phyloP scores from a whole-genome alignment of 2,797 vertebrate species.

The Coranthus polyacanthus region DNA sequence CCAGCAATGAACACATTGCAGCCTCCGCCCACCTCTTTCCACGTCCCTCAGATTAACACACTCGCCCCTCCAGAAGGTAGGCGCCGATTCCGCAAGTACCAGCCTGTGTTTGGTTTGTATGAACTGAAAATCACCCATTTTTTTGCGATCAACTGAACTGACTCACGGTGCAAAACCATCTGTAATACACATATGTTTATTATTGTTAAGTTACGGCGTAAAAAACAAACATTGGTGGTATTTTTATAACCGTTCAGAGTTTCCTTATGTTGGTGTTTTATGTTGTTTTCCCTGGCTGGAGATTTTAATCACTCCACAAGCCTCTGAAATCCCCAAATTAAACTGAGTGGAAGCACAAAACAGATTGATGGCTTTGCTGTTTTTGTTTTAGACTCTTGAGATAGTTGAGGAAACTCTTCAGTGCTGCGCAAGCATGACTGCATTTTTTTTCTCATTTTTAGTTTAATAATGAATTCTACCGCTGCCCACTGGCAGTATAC shows the following conservation, averaged over 20 bases:
- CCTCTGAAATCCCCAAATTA: conserved; percentile 11
- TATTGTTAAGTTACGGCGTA: not conserved
- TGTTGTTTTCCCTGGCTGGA: conserved; percentile 1
- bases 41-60: conserved; percentile 72
- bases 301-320: conserved; percentile 20
- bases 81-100: not conserved
- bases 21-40: conserved; percentile 64
- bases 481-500: not conserved
- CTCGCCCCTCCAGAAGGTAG: conserved; percentile 69
- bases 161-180: no score
- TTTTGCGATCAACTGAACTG: no score
- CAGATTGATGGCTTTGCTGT: conserved; percentile 1
- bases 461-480: conserved; percentile 15
- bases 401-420: conserved; percentile 4
- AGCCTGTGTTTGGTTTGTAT: no score
- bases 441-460: conserved; percentile 1
- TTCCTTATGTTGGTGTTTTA: conserved; percentile 1
- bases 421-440: not conserved
- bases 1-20: conserved; percentile 66
- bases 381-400: conserved; percentile 4
- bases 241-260: not conserved
- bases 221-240: not conserved
- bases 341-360: conserved; percentile 7
- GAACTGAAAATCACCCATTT: no score
- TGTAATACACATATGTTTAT: not conserved